Evolutionary conservation across 2,888 invertebrate species (phyloP), one percentile per base, ranked within the genome.

Genomic region (Perizoma affinitatum): DNA sequence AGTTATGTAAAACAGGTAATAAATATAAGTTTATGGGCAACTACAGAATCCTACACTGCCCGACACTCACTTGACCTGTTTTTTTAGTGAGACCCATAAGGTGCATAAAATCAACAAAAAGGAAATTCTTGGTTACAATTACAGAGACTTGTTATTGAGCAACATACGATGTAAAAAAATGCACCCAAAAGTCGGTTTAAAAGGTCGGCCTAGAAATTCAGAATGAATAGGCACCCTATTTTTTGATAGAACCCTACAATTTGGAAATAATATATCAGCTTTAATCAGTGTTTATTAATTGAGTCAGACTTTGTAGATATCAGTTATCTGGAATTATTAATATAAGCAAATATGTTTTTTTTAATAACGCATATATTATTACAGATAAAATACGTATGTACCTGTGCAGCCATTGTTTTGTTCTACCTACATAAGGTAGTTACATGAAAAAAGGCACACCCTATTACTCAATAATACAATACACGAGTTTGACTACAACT

Each of bases 241-340:
- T 79, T 84, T 85, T 83, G 87, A 84, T 86, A 82, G 81, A 78
- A 74, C 78, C 69, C 77, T 80, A 82, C 82, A 84, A 86, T 84
- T 83, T 76, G 76, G 80, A 84, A 85, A 84, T 84, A 85, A 86
- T 84, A 83, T 80, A 82, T 79, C 69, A 83, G 84, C 76, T 70
- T 71, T 67, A 69, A 65, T 71, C 69, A 22, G 66, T 74, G 4
- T 73, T 70, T 72, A 70, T 67, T 74, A 73, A 73, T 75, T 72
- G 73, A 40, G 61, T 67, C 65, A 69, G 72, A 69, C 63, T 69
- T 61, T 45, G 10, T 36, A 10, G 6, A 22, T 38, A 36, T 34
- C 1, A 53, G 38, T 36, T 22, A 8, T 51, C 52, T 42, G n/a
- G 10, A n/a, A 42, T 42, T 10, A 42, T 42, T 10, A 10, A 10